Base-by-base conservation (phyloP, 2,888 invertebrate genomes). In the Cosmia pyralina region DNA sequence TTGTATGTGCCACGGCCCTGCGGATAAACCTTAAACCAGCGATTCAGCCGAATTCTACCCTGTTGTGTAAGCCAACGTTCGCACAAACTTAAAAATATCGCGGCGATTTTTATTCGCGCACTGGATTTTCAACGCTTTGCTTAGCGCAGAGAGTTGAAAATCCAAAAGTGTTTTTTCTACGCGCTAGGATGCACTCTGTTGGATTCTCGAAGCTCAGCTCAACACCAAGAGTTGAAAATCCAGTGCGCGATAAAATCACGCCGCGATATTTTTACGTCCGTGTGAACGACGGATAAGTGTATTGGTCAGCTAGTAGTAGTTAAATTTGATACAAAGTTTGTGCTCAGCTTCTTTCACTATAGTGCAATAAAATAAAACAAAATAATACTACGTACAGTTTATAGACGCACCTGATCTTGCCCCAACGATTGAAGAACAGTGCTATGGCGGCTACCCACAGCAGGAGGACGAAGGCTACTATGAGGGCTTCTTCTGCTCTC, bases 381-480 rank as follows among this genome's bases (percentile, higher is more conserved):
- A 88, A 86, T 81, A 86, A 80, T 88, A 87, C 95, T 95, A 96
- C 95, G 96, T 96, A 96, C 96, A 96, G 95, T 90, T 95, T 94
- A 94, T 96, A 96, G 95, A 95, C 95, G 92, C 94, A 96, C 96
- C 96, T 96, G 91, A 99, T 99, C 97, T 99, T 98, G 90, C 98
- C 98, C 98, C 98, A 99, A 82, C 98, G 98, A 95, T 99, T 98
- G 97, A 99, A 98, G 96, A 99, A 99, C 60, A 98, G 96, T 5
- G 98, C 98, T 79, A 98, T 98, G 79, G 98, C 98, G 0, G 98
- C 98, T 70, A 98, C 98, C 99, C 99, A 99, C 19, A 98, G 97
- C 63, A 98, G 97, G 38, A 99, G 96, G 44, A 98, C 98, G 83
- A 98, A 97, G 62, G 98, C 97, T 71, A 99, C 98, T 88, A 98